These are phyloP conservation scores for Porites australiensis DNA, from an alignment of 64 coral and sea anemone species.

Conservation along the genomic window DNA sequence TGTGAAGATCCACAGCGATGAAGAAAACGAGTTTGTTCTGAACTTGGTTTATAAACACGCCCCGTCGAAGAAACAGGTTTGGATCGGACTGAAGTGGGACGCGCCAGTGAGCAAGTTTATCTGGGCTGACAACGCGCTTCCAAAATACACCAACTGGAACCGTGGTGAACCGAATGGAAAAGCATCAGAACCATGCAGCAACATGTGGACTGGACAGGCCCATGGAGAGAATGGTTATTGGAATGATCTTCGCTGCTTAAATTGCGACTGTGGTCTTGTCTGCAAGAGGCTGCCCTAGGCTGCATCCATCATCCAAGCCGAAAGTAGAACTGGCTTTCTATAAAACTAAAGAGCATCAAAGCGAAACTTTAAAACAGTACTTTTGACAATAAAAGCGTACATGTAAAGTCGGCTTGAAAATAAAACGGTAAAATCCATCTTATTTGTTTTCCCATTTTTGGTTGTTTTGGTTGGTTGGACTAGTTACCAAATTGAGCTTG, in stretches of 20 bases:
- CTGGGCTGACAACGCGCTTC: not conserved
- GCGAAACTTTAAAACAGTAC: too few species aligned
- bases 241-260: not conserved
- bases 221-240: not conserved
- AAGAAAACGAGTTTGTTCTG: conserved; percentile 20
- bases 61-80: not conserved
- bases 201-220: not conserved
- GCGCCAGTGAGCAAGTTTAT: not conserved
- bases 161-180: not conserved
- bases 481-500: too few species aligned
- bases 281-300: conserved; percentile 8
- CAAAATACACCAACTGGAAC: not conserved
- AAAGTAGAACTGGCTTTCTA: too few species aligned
- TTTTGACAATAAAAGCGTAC: too few species aligned
- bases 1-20: not conserved
- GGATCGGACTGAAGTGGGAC: not conserved
- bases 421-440: too few species aligned
- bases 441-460: too few species aligned
- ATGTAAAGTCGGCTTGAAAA: too few species aligned
- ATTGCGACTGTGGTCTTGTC: not conserved
- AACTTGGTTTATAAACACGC: not conserved
- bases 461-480: too few species aligned
- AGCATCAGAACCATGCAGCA: not conserved
- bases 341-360: too few species aligned
- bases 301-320: too few species aligned